Base-by-base conservation (phyloP, 2,113 vertebrate genomes). In the Apus apus region DNA sequence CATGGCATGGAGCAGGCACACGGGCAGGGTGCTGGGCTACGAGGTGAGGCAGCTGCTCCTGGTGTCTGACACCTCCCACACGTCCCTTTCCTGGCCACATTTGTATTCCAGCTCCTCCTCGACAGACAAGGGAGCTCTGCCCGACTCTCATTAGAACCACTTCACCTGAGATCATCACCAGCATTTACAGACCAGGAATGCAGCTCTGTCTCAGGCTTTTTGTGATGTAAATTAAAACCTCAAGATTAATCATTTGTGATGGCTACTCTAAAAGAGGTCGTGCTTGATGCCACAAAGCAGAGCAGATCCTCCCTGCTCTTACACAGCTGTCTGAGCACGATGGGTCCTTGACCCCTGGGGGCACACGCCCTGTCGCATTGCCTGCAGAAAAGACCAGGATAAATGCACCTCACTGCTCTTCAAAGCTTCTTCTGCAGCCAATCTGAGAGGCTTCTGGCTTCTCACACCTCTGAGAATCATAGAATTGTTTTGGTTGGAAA, bases 1-100 rank as follows among this genome's bases (percentile, higher is more conserved):
- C 38, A 91, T 99, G n/a, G 95, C 97, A 3, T 97, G 97, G 85
- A 98, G 96, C 74, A 96, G 98, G 67, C 98, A 97, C 96, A 98
- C 96, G 4, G 98, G 98, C 75, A 98, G 98, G 90, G 98, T 99
- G 73, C 96, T 98, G 45, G 98, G 98, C 93, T 99, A 99, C 1
- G 98, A 99, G 98, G 99, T 99, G 98, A 93, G 86, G 18, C 22
- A 11, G 64, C 48, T 53, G 66, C 15, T 45, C 26, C 45, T 56
- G 67, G 13, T 36, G 36, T 56, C 64, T 66, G 82, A 45, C 45
- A 40, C 38, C 14, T 30, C 32, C 20, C 14, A 60, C 43, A 8
- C 20, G 38, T 22, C 53, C 25, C 30, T 57, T 45, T 71, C 34
- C 53, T 10, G 4, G 5, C n/a, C 50, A 26, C 14, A 6, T 30